A percentile compares a stretch with the other conserved stretches of the same genome.
Conservation (phyloP, 2,888 invertebrate species). For the Apamea anceps region DNA sequence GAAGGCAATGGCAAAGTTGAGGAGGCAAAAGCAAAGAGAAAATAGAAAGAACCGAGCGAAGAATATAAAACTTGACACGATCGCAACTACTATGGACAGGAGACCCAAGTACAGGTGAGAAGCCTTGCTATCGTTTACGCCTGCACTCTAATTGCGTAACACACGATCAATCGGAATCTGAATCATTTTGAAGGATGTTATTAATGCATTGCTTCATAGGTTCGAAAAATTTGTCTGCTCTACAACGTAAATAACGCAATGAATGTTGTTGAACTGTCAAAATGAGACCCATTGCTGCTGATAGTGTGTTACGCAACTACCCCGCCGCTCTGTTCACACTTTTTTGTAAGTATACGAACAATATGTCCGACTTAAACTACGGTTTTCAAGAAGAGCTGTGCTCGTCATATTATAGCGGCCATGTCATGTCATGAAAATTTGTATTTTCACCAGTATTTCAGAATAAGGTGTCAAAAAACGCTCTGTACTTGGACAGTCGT, state of each 20-base stretch:
- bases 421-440: not conserved
- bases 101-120: not conserved
- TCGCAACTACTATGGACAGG: not conserved
- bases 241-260: not conserved
- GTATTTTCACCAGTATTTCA: not conserved
- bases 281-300: not conserved
- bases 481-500: not conserved
- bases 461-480: not conserved
- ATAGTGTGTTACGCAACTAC: too few species aligned
- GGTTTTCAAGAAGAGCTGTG: not conserved
- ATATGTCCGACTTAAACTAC: not conserved
- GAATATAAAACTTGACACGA: not conserved
- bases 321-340: not conserved
- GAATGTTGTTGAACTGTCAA: not conserved
- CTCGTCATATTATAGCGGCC: not conserved
- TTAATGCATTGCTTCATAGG: too few species aligned
- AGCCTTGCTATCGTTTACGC: not conserved
- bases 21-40: not conserved
- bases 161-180: too few species aligned
- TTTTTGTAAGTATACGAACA: not conserved
- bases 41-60: slow-evolving; percentile 7
- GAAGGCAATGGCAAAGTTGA: not conserved
- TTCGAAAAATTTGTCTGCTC: too few species aligned
- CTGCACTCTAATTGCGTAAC: too few species aligned
- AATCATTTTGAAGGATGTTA: too few species aligned